Evolutionary conservation across 2,113 vertebrate species (phyloP), one percentile per base, ranked within the genome.

Genomic region (Phylloscopus trochilus): DNA sequence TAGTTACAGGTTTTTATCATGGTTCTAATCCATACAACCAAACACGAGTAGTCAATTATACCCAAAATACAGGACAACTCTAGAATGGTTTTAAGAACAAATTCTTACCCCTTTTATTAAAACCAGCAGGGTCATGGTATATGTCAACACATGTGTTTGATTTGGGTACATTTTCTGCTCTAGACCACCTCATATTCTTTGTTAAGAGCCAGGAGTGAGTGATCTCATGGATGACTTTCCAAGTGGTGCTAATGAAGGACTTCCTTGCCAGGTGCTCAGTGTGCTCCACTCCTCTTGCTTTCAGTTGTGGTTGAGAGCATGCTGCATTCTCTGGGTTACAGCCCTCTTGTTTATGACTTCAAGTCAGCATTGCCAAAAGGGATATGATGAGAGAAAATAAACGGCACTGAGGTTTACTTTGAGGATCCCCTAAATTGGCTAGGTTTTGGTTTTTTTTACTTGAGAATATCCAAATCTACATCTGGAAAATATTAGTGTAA

Each of bases 191-290:
- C 94, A 53, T 76, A 49, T 16, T 93, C 90, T 94, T 95, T 87
- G 77, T 67, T 75, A 46, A 80, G 83, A 92, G 83, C 96, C 88
- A 96, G 87, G 82, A 96, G 83, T 66, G 69, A 97, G 69, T 97
- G 96, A 97, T 80, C 83, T 97, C 95, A 97, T 85, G 60, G 28
- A 78, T 30, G 56, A 79, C 87, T 97, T 86, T 84, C 88, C 96
- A 95, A 96, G 91, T 64, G 76, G 68, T 86, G 52, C 72, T 97
- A 87, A 88, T 91, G 89, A 94, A 70, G 58, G 26, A 47, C 13
- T 72, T 67, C 78, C 85, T 89, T 96, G 94, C 94, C 91, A 97
- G 93, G 84, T 95, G 90, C 94, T 90, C 87, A 80, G 90, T 13
- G 7, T 64, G 78, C 28, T 73, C 67, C 37, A 3, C 75, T 85